Percentiles rank a stretch among this genome's conserved stretches.
Conservation (phyloP, 1,140 invertebrate species). For the Dermatophagoides farinae region DNA sequence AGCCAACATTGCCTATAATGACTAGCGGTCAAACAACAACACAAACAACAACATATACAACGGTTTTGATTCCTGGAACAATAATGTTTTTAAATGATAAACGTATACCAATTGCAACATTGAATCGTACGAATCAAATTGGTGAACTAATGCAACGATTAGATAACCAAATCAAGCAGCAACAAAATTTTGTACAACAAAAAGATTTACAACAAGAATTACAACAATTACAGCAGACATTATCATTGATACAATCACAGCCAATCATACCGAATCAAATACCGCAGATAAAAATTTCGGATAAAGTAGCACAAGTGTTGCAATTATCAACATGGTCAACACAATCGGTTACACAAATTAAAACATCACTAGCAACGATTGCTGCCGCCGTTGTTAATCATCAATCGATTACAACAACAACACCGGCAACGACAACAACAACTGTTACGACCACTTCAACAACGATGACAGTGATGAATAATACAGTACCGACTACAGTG, state of each 20-base stretch:
- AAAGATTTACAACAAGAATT: not conserved
- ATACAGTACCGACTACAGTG: not conserved
- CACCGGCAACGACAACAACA: not conserved
- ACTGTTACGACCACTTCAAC: not conserved
- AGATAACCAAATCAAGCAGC: no score
- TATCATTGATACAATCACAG: constrained; percentile 1
- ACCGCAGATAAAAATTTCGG: no score
- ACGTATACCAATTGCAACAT: not conserved
- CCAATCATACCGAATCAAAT: not conserved
- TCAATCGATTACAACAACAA: not conserved
- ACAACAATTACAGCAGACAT: constrained; percentile 1
- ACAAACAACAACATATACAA: not conserved
- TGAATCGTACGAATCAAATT: not conserved
- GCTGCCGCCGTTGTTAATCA: no score
- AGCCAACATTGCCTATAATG: not conserved
- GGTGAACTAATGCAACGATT: no score
- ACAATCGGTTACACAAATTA: no score
- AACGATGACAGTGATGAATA: not conserved
- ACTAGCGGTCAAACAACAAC: not conserved
- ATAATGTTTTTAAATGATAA: not conserved
- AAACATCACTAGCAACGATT: no score
- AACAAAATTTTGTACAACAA: no score
- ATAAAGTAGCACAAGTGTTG: no score
- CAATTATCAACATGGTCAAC: no score
- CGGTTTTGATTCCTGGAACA: not conserved